Evolutionary conservation across 2,888 invertebrate genomes (phyloP).

Genomic region (Acronicta psi): DNA sequence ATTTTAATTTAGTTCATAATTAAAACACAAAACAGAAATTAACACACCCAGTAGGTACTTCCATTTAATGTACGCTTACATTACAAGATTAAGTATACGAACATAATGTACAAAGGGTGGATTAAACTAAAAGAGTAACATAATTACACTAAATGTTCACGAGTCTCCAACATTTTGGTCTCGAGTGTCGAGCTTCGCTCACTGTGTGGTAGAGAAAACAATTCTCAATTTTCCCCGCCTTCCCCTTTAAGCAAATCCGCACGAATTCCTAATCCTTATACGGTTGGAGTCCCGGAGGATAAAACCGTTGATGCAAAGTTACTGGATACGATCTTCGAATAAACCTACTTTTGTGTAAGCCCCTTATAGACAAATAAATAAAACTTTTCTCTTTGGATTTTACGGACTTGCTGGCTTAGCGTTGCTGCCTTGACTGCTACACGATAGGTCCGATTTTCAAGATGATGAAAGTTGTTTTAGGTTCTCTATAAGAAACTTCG

Average conservation of each 20-base stretch:
- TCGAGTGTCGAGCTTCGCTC: constrained; percentile 68
- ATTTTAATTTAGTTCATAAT: background rate
- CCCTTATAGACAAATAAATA: constrained; percentile 22
- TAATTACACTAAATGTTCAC: constrained; percentile 68
- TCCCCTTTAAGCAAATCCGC: constrained; percentile 83
- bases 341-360: constrained; percentile 37
- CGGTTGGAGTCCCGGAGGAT: constrained; percentile 74
- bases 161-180: constrained; percentile 68
- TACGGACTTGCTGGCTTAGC: constrained; percentile 1
- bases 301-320: constrained; percentile 67
- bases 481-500: background rate
- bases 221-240: constrained; percentile 81
- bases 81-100: constrained; percentile 30
- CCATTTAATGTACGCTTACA: constrained; percentile 13
- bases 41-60: constrained; percentile 16
- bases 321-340: constrained; percentile 62
- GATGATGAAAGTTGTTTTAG: background rate
- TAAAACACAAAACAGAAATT: background rate
- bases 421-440: background rate
- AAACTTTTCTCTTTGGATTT: constrained; percentile 19
- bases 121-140: constrained; percentile 60
- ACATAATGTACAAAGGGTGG: constrained; percentile 47
- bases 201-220: constrained; percentile 79
- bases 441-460: background rate
- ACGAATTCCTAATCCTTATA: constrained; percentile 84